Base-by-base conservation (phyloP, 2,888 invertebrate species). In the Noctua pronuba region DNA sequence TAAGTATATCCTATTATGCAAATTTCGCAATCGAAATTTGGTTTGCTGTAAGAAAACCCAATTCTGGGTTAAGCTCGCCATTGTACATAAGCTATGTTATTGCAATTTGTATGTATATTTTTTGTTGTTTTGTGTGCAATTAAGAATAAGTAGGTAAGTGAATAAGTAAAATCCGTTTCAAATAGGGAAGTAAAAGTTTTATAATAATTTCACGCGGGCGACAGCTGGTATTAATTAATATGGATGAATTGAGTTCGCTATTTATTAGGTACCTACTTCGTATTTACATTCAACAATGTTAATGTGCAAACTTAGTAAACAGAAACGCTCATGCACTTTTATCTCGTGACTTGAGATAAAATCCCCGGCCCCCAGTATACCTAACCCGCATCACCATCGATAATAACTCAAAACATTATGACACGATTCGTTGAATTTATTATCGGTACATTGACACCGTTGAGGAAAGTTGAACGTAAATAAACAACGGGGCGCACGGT, bases 401-500 rank as follows among this genome's bases (percentile, higher is more conserved):
- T 58, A 46, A 65, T 65, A 31, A 80, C 24, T 79, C 4, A 4
- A 69, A 52, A 16, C n/a, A 6, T 35, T 49, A 49, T 11, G 65
- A 52, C 31, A n/a, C 58, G 49, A 62, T 60, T 66, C 35, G 44
- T 35, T 55, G 38, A 67, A 65, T 38, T 62, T 28, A 7, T 66
- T 84, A 79, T 79, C 84, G n/a, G 13, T 28, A 52, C 21, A 31
- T 0, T 58, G 72, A 75, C 62, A 72, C 46, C 24, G 28, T 66
- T 60, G 35, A 75, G 66, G 76, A 82, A 75, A 67, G 35, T 62
- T 67, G 21, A 52, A 35, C 28, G 35, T 67, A 67, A 82, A 79
- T 64, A 83, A 73, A 86, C 67, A 75, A 46, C 24, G 49, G 10
- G 18, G 35, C 5, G 67, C n/a, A 8, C 75, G 75, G 84, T 84